Evolutionary conservation across 1,140 invertebrate genomes (phyloP), one percentile per base, ranked within the genome.

Genomic region (Lordiphosa mommai): DNA sequence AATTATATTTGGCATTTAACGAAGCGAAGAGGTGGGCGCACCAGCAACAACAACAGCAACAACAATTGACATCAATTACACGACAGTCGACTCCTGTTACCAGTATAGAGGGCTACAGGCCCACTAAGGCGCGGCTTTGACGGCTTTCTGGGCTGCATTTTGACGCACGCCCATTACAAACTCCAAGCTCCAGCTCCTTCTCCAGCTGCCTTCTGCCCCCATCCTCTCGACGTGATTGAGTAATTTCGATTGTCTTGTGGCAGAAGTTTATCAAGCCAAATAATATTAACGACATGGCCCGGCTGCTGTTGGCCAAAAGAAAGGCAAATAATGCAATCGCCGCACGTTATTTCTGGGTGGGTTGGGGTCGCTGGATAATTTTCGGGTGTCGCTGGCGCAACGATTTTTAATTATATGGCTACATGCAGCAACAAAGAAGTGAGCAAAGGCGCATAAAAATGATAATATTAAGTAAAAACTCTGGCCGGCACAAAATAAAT

Each of bases 1-100:
- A 84, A 84, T 84, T 85, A 84, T 84, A 85, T 84, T 84, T 84
- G 77, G 77, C 77, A 84, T 84, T 84, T 84, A 85, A 69, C 72
- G 77, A 69, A 56, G 37, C 57, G 51, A 48, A 41, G 46, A 55
- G 60, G 77, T 84, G 77, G 76, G 77, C 57, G 76, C 77, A 61
- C 44, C 72, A 51, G 5, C 30, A 46, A 32, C 52, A 40, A 38
- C 43, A 34, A 32, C 34, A 61, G 55, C 64, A 68, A 51, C 60
- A 68, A 58, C 40, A 70, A 71, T 82, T 76, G 71, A 84, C 76
- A 80, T 76, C 71, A 80, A 80, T 84, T 80, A 82, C 72, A 84
- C 51, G 71, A 67, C 61, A 71, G 68, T 33, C 58, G 71, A 84
- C 76, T 80, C 76, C 76, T 61, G 76, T 68, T 65, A 46, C 73